phyloP scores from a whole-genome alignment of 2,888 invertebrate species.

The Eupithecia insigniata region DNA sequence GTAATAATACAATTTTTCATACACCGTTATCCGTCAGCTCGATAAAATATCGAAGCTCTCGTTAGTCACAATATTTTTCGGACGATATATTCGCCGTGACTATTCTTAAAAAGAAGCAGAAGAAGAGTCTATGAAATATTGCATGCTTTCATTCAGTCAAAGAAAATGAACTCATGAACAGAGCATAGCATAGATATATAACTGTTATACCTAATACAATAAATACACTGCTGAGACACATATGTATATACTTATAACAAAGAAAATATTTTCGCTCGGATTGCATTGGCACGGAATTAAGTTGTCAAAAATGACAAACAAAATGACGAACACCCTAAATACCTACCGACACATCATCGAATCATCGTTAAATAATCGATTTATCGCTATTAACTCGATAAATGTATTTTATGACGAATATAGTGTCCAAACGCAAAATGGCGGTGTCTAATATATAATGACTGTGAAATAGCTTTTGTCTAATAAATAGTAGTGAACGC shows the following conservation, averaged over 20 bases:
- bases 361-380: not conserved
- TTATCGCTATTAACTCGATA: not conserved
- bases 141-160: too few relatives aligned
- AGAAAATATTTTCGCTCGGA: not conserved
- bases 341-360: not conserved
- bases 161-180: too few relatives aligned
- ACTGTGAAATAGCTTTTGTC: not conserved
- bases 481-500: not conserved
- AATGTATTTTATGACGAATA: conserved; percentile 6
- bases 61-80: too few relatives aligned
- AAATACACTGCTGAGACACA: too few relatives aligned
- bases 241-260: not conserved
- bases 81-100: too few relatives aligned
- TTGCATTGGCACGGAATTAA: not conserved
- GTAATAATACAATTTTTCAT: too few relatives aligned
- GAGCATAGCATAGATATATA: too few relatives aligned
- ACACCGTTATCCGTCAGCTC: too few relatives aligned
- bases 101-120: too few relatives aligned
- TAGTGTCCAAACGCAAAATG: not conserved
- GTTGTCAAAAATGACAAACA: not conserved
- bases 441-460: not conserved
- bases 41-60: too few relatives aligned
- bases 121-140: too few relatives aligned
- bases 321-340: not conserved
- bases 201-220: too few relatives aligned